These are phyloP conservation scores for Gadopsis bispinosus DNA, from an alignment of 2,797 vertebrate species.

Conservation along the genomic window DNA sequence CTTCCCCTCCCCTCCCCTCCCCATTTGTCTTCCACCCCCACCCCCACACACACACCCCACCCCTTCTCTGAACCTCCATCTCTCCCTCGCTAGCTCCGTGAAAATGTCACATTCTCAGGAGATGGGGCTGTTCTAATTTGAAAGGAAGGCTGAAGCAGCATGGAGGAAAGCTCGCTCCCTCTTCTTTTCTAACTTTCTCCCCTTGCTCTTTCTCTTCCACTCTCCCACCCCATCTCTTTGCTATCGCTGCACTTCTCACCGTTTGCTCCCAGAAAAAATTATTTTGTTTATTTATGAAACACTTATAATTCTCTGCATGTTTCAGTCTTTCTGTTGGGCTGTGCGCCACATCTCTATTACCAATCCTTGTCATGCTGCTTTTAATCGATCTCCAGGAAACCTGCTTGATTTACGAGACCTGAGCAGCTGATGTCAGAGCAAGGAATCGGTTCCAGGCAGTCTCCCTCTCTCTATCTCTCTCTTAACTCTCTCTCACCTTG, in stretches of 20 bases:
- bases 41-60: neutral
- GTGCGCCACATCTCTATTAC: conserved; percentile 58
- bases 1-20: conserved; percentile 24
- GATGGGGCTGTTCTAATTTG: conserved; percentile 83
- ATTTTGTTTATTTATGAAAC: conserved; percentile 58
- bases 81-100: conserved; percentile 71
- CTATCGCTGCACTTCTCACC: conserved; percentile 51
- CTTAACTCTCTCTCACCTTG: conserved; percentile 17
- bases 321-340: conserved; percentile 42
- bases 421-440: conserved; percentile 71
- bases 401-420: conserved; percentile 72
- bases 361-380: conserved; percentile 66
- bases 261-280: conserved; percentile 44
- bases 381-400: conserved; percentile 71
- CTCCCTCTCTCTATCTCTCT: conserved; percentile 29
- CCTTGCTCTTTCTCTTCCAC: conserved; percentile 30
- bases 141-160: conserved; percentile 84
- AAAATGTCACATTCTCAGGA: conserved; percentile 85
- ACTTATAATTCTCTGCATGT: conserved; percentile 33
- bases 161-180: conserved; percentile 70
- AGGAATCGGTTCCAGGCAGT: conserved; percentile 51
- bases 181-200: conserved; percentile 38
- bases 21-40: conserved; percentile 57
- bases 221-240: conserved; percentile 40
- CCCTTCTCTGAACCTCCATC: conserved; percentile 68